A percentile compares a stretch with the other conserved stretches of the same genome.
These are phyloP conservation scores for Mus caroli DNA, from an alignment of 2,797 vertebrate species.

Conservation along the genomic window DNA sequence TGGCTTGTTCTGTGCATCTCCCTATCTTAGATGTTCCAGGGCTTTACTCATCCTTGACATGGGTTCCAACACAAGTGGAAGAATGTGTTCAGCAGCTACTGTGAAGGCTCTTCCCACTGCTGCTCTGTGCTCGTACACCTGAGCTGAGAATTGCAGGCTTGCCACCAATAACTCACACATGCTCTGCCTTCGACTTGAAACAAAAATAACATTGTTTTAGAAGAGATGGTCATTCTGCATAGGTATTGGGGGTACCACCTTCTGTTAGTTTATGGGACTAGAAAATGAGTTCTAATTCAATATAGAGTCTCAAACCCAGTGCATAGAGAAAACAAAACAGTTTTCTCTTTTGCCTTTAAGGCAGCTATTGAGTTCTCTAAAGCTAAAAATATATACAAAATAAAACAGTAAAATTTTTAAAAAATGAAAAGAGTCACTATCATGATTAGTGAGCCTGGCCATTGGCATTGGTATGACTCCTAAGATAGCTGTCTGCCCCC, in stretches of 20 bases:
- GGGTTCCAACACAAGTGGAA: not conserved
- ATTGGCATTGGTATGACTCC: not conserved
- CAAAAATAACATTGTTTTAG: not conserved
- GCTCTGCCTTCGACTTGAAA: not conserved
- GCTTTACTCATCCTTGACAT: not conserved
- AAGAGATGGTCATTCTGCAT: not conserved
- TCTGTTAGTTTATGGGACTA: not conserved
- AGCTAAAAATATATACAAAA: not conserved
- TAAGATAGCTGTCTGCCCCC: not conserved
- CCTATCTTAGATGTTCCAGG: not conserved
- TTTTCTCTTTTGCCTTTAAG: not conserved
- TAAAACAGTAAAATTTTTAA: not conserved
- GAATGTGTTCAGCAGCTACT: not conserved
- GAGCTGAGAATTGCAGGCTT: not conserved
- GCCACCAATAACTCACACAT: not conserved
- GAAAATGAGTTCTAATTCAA: constrained; percentile 52
- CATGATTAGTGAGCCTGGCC: not conserved
- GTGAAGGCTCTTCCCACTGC: not conserved
- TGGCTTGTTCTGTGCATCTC: not conserved
- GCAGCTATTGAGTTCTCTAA: not conserved
- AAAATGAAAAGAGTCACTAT: not conserved
- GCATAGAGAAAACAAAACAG: constrained; percentile 5
- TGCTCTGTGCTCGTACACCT: not conserved
- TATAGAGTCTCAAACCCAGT: not conserved
- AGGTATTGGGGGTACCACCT: not conserved